Percentiles rank a stretch among this genome's conserved stretches.
Evolutionary conservation across 2,113 vertebrate genomes (phyloP).

Genomic region (Rhynchomys soricoides): DNA sequence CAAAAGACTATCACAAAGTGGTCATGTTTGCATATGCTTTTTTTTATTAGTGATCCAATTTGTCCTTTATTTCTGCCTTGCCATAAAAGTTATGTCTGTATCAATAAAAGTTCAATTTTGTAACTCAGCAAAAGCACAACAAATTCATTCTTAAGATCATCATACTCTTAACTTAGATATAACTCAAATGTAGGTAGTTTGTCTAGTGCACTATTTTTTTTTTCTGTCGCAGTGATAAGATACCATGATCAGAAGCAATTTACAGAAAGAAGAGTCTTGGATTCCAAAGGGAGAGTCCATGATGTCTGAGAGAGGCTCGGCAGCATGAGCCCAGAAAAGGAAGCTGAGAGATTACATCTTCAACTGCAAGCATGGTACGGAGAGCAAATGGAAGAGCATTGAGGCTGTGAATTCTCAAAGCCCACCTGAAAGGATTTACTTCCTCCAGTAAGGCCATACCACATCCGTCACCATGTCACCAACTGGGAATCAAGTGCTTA

Average conservation of each 20-base stretch:
- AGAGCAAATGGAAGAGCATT: not conserved
- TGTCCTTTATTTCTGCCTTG: not conserved
- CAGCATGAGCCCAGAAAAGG: not conserved
- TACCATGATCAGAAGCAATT: not conserved
- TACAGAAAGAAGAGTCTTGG: not conserved
- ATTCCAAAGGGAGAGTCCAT: not conserved
- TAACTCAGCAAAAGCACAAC: not conserved
- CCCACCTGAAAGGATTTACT: not conserved
- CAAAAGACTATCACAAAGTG: slow-evolving; percentile 25
- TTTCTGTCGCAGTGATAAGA: not conserved
- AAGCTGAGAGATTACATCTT: not conserved
- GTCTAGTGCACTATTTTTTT: no score
- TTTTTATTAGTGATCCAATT: slow-evolving; percentile 34
- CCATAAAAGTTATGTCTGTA: not conserved
- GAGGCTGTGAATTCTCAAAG: not conserved
- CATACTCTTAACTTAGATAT: not conserved
- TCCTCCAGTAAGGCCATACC: not conserved
- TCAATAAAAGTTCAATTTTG: not conserved
- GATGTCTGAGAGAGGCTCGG: not conserved
- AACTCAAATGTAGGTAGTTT: not conserved
- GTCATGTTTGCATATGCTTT: not conserved
- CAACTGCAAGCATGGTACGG: not conserved
- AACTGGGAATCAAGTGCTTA: not conserved
- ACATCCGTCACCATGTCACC: not conserved
- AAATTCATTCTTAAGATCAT: not conserved